phyloP scores from a whole-genome alignment of 2,888 invertebrate species.

The Nemurella pictetii region DNA sequence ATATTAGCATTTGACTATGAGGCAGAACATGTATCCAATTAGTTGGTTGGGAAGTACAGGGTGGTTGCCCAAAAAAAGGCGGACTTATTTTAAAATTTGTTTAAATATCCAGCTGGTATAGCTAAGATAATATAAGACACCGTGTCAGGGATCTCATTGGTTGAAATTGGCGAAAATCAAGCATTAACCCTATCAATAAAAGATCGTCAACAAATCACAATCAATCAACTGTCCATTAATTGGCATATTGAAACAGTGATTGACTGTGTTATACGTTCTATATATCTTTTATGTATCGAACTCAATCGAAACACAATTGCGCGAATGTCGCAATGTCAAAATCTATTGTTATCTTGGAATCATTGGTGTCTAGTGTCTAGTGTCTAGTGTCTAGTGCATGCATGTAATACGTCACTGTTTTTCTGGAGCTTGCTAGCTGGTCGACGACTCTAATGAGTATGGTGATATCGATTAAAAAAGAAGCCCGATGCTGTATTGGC shows the following conservation, averaged over 20 bases:
- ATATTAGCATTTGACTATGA: too few species aligned
- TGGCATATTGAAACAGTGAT: not conserved
- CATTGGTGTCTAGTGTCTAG: not conserved
- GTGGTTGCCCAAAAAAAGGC: too few species aligned
- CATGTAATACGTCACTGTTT: not conserved
- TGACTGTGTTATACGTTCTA: not conserved
- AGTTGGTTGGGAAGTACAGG: too few species aligned
- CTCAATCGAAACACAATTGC: not conserved
- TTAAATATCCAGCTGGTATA: too few species aligned
- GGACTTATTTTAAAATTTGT: too few species aligned
- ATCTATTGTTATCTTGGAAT: not conserved
- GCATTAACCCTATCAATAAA: too few species aligned
- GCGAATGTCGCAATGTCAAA: not conserved
- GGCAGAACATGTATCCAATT: too few species aligned
- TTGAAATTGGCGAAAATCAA: too few species aligned
- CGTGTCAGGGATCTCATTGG: too few species aligned
- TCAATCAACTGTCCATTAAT: not conserved
- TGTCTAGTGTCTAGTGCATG: not conserved
- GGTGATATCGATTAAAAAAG: not conserved
- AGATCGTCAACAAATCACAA: not conserved
- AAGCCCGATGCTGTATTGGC: not conserved
- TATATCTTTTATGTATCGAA: not conserved
- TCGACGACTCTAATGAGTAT: not conserved
- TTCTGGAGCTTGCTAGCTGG: not conserved
- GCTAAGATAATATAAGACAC: too few species aligned